phyloP scores from a whole-genome alignment of 2,113 vertebrate species.

The Campylorhamphus procurvoides region DNA sequence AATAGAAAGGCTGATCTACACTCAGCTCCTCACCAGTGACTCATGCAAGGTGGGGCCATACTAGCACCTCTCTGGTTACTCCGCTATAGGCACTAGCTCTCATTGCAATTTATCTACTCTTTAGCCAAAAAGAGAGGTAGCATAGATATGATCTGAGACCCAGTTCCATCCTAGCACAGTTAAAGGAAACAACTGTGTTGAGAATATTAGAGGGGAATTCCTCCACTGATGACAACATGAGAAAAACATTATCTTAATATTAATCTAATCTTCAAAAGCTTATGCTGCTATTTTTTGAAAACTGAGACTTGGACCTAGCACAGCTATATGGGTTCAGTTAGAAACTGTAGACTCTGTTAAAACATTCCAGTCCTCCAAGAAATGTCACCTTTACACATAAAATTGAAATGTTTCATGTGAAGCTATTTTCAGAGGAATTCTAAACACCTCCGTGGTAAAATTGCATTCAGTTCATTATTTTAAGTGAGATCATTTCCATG shows the following conservation, averaged over 20 bases:
- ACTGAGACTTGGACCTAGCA: background rate
- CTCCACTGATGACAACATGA: constrained; percentile 62
- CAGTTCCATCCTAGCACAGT: background rate
- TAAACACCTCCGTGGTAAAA: background rate
- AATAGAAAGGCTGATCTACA: background rate
- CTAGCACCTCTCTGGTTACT: background rate
- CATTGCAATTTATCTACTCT: background rate
- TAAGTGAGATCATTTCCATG: background rate
- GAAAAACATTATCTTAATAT: constrained; percentile 58
- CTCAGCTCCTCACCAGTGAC: background rate
- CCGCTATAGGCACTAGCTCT: constrained; percentile 4
- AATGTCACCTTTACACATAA: background rate
- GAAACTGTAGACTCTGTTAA: background rate
- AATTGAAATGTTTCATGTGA: background rate
- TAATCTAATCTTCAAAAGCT: constrained; percentile 47
- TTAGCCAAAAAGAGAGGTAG: background rate
- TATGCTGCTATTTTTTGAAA: constrained; percentile 42
- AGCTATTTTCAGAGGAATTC: background rate
- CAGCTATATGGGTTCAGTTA: background rate
- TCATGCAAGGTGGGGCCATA: background rate
- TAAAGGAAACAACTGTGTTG: constrained; percentile 39
- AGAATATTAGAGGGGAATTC: constrained; percentile 62
- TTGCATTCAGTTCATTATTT: background rate
- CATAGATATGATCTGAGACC: constrained; percentile 17
- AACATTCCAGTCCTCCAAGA: background rate